Evolutionary conservation across 1,140 invertebrate species (phyloP).

Genomic region (Triops longicaudatus): DNA sequence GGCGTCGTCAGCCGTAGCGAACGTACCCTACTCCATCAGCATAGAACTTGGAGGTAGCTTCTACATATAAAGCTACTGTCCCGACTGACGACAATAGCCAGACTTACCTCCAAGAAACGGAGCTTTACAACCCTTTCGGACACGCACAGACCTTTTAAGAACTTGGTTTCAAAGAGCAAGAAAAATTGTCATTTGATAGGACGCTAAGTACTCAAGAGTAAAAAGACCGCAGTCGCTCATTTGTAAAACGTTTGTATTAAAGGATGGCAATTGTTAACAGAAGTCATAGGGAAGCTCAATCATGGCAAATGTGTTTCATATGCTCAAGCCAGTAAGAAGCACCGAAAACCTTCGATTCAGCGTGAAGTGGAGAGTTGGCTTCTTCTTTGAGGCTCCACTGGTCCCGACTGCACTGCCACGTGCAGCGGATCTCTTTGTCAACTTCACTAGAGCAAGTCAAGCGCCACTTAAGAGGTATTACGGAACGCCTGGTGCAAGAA

Average conservation of each 20-base stretch:
- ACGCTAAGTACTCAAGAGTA: neutral
- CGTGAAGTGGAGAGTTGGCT: neutral
- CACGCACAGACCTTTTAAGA: neutral
- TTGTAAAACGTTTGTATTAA: neutral
- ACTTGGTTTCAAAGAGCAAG: neutral
- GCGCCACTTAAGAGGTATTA: neutral
- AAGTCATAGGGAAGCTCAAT: neutral
- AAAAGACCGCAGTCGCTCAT: neutral
- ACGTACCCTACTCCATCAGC: neutral
- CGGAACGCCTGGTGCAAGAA: neutral
- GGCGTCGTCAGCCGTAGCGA: conserved; percentile 6
- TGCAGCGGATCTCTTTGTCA: neutral
- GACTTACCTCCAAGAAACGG: too few relatives aligned
- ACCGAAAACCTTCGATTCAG: neutral
- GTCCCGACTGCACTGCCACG: neutral
- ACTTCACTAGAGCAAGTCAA: neutral
- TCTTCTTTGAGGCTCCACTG: neutral
- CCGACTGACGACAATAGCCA: neutral
- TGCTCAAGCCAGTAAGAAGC: neutral
- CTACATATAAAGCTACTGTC: neutral
- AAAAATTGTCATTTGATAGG: neutral
- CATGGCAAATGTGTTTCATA: conserved; percentile 1
- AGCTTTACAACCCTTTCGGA: neutral
- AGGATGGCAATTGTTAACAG: neutral
- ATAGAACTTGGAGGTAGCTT: neutral